A percentile compares a stretch with the other conserved stretches of the same genome.
Conservation (phyloP, 2,797 vertebrate species). For the Spondyliosoma cantharus region DNA sequence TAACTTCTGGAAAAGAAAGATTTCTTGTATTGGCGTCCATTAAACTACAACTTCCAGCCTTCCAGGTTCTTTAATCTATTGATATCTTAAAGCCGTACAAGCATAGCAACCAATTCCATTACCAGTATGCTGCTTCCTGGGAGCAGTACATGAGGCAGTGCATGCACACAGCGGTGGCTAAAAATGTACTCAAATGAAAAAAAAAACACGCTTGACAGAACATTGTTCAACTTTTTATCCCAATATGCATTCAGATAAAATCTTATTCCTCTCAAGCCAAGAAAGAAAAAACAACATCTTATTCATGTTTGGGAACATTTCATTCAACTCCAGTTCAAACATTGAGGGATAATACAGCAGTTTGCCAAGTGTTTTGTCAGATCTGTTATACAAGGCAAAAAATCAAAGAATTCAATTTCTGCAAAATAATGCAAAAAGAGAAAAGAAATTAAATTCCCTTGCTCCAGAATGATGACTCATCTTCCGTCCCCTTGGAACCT, state of each 20-base stretch:
- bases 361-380: background rate
- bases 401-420: background rate
- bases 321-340: background rate
- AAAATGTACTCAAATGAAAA: no score
- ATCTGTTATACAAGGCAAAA: background rate
- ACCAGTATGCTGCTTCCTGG: background rate
- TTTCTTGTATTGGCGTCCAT: conserved; percentile 18
- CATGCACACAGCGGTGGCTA: background rate
- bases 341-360: background rate
- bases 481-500: background rate
- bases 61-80: conserved; percentile 5
- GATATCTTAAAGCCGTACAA: conserved; percentile 3
- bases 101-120: background rate
- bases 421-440: background rate
- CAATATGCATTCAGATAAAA: background rate
- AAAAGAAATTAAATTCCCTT: background rate
- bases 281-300: background rate
- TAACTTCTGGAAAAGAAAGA: background rate
- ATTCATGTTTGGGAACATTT: background rate
- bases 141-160: background rate
- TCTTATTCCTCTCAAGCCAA: background rate
- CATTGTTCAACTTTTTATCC: background rate
- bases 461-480: background rate
- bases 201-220: background rate
- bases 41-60: background rate